phyloP scores from a whole-genome alignment of 1,140 invertebrate species.

The Helicoverpa zea region DNA sequence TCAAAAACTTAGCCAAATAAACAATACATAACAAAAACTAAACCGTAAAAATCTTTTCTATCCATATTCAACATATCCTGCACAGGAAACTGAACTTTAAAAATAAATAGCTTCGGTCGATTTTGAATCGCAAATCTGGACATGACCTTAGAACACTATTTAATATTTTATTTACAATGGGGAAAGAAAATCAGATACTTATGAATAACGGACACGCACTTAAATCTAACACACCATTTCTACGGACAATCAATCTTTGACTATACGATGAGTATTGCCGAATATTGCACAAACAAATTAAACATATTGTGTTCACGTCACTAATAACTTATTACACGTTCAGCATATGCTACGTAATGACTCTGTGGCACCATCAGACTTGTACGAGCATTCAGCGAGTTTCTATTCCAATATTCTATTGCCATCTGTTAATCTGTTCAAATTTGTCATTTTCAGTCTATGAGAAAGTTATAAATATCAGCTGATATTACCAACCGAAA shows the following conservation, averaged over 20 bases:
- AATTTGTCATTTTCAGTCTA: background rate
- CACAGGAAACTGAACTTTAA: conserved; percentile 12
- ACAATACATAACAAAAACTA: conserved; percentile 36
- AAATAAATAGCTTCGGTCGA: conserved; percentile 25
- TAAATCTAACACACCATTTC: conserved; percentile 82
- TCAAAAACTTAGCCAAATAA: conserved; percentile 9
- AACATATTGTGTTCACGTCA: conserved; percentile 34
- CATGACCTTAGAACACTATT: conserved; percentile 33
- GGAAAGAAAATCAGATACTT: conserved; percentile 30
- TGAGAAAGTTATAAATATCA: background rate
- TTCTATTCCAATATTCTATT: too few species aligned
- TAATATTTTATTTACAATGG: conserved; percentile 40
- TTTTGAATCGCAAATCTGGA: conserved; percentile 40
- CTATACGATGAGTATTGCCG: conserved; percentile 84
- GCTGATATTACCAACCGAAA: background rate
- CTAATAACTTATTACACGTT: conserved; percentile 35
- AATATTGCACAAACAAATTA: conserved; percentile 81
- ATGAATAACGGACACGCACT: conserved; percentile 64
- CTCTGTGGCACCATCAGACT: background rate
- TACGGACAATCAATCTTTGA: conserved; percentile 69
- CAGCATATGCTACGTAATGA: conserved; percentile 6
- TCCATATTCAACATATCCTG: conserved; percentile 33
- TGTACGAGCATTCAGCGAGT: too few species aligned
- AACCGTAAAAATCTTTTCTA: conserved; percentile 15
- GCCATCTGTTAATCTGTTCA: too few species aligned